Conservation (phyloP, 1,140 invertebrate genomes). For the Ostrea denselamellosa region DNA sequence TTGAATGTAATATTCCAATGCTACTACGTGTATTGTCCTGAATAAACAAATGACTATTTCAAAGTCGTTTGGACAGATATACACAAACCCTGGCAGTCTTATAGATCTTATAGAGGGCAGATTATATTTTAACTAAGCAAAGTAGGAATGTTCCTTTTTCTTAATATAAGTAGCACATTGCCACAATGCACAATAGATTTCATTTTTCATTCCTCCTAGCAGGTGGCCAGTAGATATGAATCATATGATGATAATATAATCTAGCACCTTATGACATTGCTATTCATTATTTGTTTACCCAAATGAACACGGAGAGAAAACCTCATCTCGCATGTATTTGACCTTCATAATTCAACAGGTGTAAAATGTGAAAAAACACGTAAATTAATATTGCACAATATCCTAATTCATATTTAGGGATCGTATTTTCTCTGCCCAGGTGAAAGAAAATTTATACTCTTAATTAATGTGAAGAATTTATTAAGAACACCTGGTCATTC, state of each 20-base stretch:
- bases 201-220: neutral
- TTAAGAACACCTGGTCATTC: neutral
- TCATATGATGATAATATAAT: constrained; percentile 4
- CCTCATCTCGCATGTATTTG: neutral
- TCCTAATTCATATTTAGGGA: neutral
- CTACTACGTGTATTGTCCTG: no score
- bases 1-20: no score
- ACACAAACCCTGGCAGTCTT: no score
- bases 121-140: no score
- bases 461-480: constrained; percentile 11
- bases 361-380: neutral
- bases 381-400: constrained; percentile 25
- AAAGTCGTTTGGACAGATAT: no score
- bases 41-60: no score
- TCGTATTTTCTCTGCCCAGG: constrained; percentile 24
- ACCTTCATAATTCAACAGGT: constrained; percentile 3
- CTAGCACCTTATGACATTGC: neutral
- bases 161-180: no score
- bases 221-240: neutral
- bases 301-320: neutral
- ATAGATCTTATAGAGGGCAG: no score
- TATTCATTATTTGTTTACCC: neutral
- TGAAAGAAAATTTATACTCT: neutral
- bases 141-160: no score
- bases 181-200: neutral